Evolutionary conservation across 2,797 vertebrate species (phyloP), one percentile per base, ranked within the genome.

Genomic region (Enteromius thamalakanensis): DNA sequence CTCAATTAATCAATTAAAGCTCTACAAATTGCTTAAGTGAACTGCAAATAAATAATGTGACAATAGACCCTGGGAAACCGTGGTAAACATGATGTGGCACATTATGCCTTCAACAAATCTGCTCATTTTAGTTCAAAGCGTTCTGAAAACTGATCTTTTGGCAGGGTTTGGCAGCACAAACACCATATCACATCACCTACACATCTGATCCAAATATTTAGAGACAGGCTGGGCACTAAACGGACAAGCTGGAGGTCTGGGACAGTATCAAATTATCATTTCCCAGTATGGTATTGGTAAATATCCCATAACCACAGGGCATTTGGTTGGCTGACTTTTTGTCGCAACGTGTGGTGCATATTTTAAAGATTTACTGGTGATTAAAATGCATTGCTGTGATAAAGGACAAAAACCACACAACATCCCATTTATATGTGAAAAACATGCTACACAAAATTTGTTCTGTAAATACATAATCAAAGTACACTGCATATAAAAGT

Each of bases 151-250:
- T 5, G 40, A 69, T 60, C 26, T 34, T 60, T 70, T 62, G 65
- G 51, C 32, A 82, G 47, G 71, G n/a, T 75, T 65, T 75, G 58
- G n/a, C 47, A 82, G 74, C 51, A 83, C 64, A 83, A 69, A 83
- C 81, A 70, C 53, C 40, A 34, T 77, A 83, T 78, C 74, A 83
- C 65, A 83, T 83, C 72, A 82, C 72, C 81, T 49, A 62, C 49
- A 77, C 45, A 83, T 77, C 49, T 60, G 74, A 83, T 77, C 74
- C 75, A 83, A 70, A 70, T n/a, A 70, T 53, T 69, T 83, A 45
- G 51, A 29, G 65, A 77, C 75, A 70, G 14, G 70, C 21, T 78
- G 14, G 40, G 37, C 65, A 77, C 74, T 60, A 62, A 67, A 78
- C 51, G 32, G 49, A 68, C 51, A 60, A 60, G 75, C 62, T 53